Base-by-base conservation (phyloP, 2,113 vertebrate genomes). In the Grammomys surdaster region DNA sequence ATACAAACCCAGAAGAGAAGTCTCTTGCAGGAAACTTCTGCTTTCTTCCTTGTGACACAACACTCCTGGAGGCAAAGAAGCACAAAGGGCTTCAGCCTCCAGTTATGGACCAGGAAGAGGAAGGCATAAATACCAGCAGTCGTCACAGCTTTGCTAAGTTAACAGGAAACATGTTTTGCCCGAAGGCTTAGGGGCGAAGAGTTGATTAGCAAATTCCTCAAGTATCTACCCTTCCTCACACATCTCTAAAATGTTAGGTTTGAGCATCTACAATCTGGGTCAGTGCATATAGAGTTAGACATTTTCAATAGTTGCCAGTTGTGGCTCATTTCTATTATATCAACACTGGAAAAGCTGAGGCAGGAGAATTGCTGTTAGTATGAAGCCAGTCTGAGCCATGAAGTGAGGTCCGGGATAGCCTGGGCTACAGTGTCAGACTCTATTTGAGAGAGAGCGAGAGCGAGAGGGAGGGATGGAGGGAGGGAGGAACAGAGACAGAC, bases 1-100 rank as follows among this genome's bases (percentile, higher is more conserved):
- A 90, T 26, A 82, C 96, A 95, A 91, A 94, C 54, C 51, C 70
- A 96, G 75, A 94, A 89, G 90, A 94, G 90, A 96, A 96, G 60
- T 94, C 46, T 80, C 58, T 90, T 70, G 60, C 13, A 78, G 36
- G 48, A 84, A 89, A 88, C 94, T 97, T 97, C 94, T 89, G 94
- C 81, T 97, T 98, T 96, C 26, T 36, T 84, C 22, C 67, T 92
- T 92, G 56, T 87, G 96, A 93, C n/a, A 58, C 24, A 28, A 58
- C 24, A 28, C 48, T 87, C 36, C 89, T 40, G 0, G 2, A 82
- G n/a, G 81, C 77, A 91, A 90, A 95, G n/a, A 96, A 87, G 72
- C 72, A 63, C 1, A 20, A 73, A 24, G 20, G 56, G 12, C n/a
- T 93, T 17, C 51, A 69, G 72, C 56, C 73, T 95, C 78, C 60